Percentiles rank a stretch among this genome's conserved stretches.
Evolutionary conservation across 2,888 invertebrate species (phyloP).

Genomic region (Lampropteryx suffumata): DNA sequence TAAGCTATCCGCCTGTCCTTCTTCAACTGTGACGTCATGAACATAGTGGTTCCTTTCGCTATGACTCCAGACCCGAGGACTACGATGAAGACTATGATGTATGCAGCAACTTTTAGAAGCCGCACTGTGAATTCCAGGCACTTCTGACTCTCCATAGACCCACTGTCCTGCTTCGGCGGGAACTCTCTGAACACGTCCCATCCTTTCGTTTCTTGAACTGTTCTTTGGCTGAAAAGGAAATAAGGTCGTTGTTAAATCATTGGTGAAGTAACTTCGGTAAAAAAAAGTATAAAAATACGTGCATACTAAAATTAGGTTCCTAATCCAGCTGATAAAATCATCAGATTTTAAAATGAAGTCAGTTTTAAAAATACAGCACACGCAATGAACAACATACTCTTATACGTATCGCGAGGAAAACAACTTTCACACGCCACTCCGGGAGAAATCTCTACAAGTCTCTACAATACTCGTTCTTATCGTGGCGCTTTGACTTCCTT

Average conservation of each 20-base stretch:
- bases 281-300: no score
- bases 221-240: constrained; percentile 87
- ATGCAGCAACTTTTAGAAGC: constrained; percentile 92
- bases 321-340: not conserved
- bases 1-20: constrained; percentile 89
- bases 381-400: constrained; percentile 30
- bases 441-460: constrained; percentile 56
- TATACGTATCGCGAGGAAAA: constrained; percentile 57
- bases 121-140: constrained; percentile 93
- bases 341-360: constrained; percentile 9
- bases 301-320: not conserved
- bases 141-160: constrained; percentile 93
- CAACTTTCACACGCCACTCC: constrained; percentile 72
- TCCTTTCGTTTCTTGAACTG: constrained; percentile 94
- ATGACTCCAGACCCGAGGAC: constrained; percentile 93
- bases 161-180: constrained; percentile 93
- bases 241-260: constrained; percentile 10
- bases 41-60: constrained; percentile 93
- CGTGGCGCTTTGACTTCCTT: constrained; percentile 52
- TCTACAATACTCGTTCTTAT: constrained; percentile 35
- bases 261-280: no score
- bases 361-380: constrained; percentile 22
- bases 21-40: constrained; percentile 95
- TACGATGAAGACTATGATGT: constrained; percentile 91
- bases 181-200: constrained; percentile 98